These are phyloP conservation scores for Coelopa frigida DNA, from an alignment of 1,140 invertebrate genomes.

Conservation along the genomic window DNA sequence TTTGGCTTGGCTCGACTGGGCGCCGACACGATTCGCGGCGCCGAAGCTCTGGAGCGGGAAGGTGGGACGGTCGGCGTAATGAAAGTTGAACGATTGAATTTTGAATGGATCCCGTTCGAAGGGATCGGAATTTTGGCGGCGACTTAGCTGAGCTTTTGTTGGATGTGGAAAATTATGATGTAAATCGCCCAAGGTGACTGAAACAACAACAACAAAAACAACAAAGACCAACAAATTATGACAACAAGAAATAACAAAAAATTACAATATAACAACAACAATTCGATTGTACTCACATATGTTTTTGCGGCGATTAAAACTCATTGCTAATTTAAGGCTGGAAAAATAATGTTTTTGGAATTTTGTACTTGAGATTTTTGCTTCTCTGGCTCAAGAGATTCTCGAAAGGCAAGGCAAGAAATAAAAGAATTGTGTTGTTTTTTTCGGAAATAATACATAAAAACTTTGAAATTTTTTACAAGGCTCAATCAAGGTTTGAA, in stretches of 20 bases:
- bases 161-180: conserved; percentile 10
- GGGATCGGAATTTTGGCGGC: conserved; percentile 19
- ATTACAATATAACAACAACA: neutral
- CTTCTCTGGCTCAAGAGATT: too few relatives aligned
- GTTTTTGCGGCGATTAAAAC: conserved; percentile 11
- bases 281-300: conserved; percentile 8
- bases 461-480: too few relatives aligned
- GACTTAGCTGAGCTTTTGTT: conserved; percentile 5
- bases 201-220: neutral
- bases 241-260: neutral
- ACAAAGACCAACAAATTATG: conserved; percentile 1
- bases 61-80: conserved; percentile 30
- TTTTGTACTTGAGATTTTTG: too few relatives aligned
- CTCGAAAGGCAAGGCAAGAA: too few relatives aligned
- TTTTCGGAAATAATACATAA: too few relatives aligned
- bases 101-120: conserved; percentile 38
- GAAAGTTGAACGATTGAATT: conserved; percentile 38
- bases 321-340: conserved; percentile 14
- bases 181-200: conserved; percentile 15
- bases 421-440: too few relatives aligned
- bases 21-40: conserved; percentile 8
- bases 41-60: conserved; percentile 20
- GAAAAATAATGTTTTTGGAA: too few relatives aligned
- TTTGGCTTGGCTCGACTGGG: conserved; percentile 1
- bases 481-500: too few relatives aligned